Base-by-base conservation (phyloP, 2,888 invertebrate genomes). In the Rhopalosiphum nymphaeae region DNA sequence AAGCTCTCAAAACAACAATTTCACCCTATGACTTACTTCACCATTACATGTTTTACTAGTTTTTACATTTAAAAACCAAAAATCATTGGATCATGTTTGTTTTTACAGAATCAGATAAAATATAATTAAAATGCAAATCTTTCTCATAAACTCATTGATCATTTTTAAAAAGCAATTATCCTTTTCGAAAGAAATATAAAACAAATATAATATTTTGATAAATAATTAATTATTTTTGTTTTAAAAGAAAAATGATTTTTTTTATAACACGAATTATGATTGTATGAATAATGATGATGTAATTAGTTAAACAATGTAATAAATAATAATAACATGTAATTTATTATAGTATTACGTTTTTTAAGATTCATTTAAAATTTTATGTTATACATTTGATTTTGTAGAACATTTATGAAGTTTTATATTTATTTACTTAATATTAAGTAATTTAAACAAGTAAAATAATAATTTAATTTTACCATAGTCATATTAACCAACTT, bases 261-360 rank as follows among this genome's bases (percentile, higher is more conserved):
- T 78, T 78, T 78, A 78, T 36, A 78, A 78, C 36, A 36, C 36
- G 3, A 78, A 21, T 78, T 78, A 78, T 78, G 36, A 25, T 42
- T 78, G 36, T 78, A 78, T 78, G 2, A 87, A 49, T 29, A 78
- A 91, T 78, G 26, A 91, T 78, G 26, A 78, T 49, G 49, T 78
- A 91, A 91, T 91, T 91, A 78, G 49, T 25, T 49, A 49, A 91
- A 91, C 67, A 91, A 78, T 36, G 26, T 91, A 49, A 91, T 67
- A 36, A 49, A 91, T 78, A 78, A n/a, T 61, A 78, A 78, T 16
- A 49, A 49, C n/a, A 25, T 49, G 10, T 26, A 49, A 78, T 78
- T 78, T 36, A 36, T 78, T 42, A 36, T 78, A 10, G 16, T 49
- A 67, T 46, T 49, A 91, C 1, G 21, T 36, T 78, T 36, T 46